Evolutionary conservation across 2,888 invertebrate genomes (phyloP), one percentile per base, ranked within the genome.

Genomic region (Labia minor): DNA sequence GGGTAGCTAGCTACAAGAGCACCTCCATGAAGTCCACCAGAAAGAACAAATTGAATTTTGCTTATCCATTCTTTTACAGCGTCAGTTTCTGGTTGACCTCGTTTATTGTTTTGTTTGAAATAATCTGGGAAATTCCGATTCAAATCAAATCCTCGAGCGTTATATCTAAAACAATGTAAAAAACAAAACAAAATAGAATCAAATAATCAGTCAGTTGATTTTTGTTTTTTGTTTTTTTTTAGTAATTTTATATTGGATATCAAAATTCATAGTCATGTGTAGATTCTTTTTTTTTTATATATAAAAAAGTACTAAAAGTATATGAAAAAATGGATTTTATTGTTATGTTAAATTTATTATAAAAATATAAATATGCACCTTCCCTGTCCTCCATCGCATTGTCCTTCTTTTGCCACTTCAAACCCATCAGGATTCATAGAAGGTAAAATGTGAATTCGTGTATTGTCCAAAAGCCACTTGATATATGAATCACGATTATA

Each of bases 361-460:
- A n/a, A n/a, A n/a, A n/a, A n/a, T n/a, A n/a, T n/a, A n/a, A n/a
- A n/a, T n/a, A 26, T 26, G 76, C 78, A 90, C 89, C 94, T 87
- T 77, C 95, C 95, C 77, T 89, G 88, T 10, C 89, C 87, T 20
- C 92, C 92, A 73, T 91, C 90, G 74, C 94, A 95, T 68, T 86
- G 84, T 33, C 94, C 93, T 78, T 94, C 93, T 73, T 88, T 87
- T 4, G 98, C 93, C 19, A 89, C 88, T 73, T 95, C 91, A 80
- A 90, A 98, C 19, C 98, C 99, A 77, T 99, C 99, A 0, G 99
- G 98, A 79, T 99, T 99, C 95, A 99, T 95, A 0, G 95, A 91
- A 0, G 98, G 97, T 85, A 99, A 85, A 73, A 99, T 86, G 78
- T 99, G 98, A 73, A 99, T 95, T 70, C 96, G 84, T 0, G 98